phyloP scores from a whole-genome alignment of 2,797 vertebrate species.

The Sebastolobus alascanus region DNA sequence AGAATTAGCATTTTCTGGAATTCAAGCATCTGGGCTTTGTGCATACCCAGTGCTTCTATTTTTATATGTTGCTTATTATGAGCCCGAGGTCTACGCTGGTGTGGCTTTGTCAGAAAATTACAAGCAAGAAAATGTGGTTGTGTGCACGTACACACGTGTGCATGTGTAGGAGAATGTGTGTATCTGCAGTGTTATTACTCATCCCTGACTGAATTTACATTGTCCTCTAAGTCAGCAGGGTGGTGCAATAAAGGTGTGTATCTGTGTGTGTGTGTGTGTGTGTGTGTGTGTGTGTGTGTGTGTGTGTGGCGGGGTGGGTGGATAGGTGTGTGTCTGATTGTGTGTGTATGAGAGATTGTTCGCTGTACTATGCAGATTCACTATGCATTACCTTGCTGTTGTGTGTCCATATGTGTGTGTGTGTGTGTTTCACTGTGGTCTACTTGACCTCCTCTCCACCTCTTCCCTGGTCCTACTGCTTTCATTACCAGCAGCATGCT shows the following conservation, averaged over 20 bases:
- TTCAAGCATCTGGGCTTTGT: slow-evolving; percentile 75
- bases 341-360: slow-evolving; percentile 5
- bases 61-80: slow-evolving; percentile 75
- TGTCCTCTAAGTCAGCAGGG: slow-evolving; percentile 74
- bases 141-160: slow-evolving; percentile 8
- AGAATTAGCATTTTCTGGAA: slow-evolving; percentile 72
- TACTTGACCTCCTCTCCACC: slow-evolving; percentile 77
- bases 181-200: slow-evolving; percentile 65
- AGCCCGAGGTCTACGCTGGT: slow-evolving; percentile 59
- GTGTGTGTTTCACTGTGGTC: slow-evolving; percentile 48
- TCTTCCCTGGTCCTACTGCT: slow-evolving; percentile 59
- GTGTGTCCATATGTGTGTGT: slow-evolving; percentile 1
- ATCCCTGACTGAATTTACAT: slow-evolving; percentile 63
- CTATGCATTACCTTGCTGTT: not conserved
- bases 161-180: slow-evolving; percentile 22
- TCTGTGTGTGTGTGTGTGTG: slow-evolving; percentile 9
- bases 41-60: slow-evolving; percentile 77
- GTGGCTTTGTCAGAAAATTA: slow-evolving; percentile 75
- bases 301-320: not conserved
- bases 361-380: slow-evolving; percentile 13
- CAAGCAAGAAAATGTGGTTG: slow-evolving; percentile 34
- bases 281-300: not conserved
- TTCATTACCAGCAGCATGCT: slow-evolving; percentile 72
- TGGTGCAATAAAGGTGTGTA: slow-evolving; percentile 38
- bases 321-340: not conserved